Evolutionary conservation across 2,888 invertebrate species (phyloP), one percentile per base, ranked within the genome.

Genomic region (Coecobrya sp.): DNA sequence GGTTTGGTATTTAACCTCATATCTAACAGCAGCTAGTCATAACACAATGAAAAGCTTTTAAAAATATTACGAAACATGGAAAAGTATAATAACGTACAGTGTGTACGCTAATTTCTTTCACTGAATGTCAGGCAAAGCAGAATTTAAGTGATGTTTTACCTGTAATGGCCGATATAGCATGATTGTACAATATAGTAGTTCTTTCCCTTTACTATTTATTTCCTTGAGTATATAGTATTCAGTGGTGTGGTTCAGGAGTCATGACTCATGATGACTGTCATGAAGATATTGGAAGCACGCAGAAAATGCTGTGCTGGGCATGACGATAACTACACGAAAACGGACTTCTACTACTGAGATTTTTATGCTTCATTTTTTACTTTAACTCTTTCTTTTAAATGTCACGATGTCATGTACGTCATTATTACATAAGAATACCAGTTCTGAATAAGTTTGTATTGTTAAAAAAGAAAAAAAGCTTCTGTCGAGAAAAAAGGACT

Each of bases 381-480:
- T 45, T 68, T 19, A 65, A 86, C 22, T 45, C 59, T 79, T 79
- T 70, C 62, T 70, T 89, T 49, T 13, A 89, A 89, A 89, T 82
- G 89, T 89, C 89, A 89, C 89, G 89, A 89, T 89, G 89, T 89
- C 89, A 89, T 82, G 89, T 36, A 30, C 49, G 4, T 55, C 49
- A 49, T 19, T 45, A 76, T 22, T 68, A n/a, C 85, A 36, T 30
- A 85, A 84, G 45, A 49, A 49, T 11, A 22, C 76, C n/a, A 7
- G 3, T 49, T 0, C 76, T 25, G 13, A 76, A 76, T 76, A 25
- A 76, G 73, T 36, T 42, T 19, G 16, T 13, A 73, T 73, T 73
- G 73, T 73, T 42, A 2, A 30, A 68, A 68, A 25, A 22, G n/a
- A 65, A 65, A 8, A 19, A 68, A 30, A 13, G 68, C 30, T 27